Evolutionary conservation across 2,888 invertebrate species (phyloP).

Genomic region (Embidobia sp.): DNA sequence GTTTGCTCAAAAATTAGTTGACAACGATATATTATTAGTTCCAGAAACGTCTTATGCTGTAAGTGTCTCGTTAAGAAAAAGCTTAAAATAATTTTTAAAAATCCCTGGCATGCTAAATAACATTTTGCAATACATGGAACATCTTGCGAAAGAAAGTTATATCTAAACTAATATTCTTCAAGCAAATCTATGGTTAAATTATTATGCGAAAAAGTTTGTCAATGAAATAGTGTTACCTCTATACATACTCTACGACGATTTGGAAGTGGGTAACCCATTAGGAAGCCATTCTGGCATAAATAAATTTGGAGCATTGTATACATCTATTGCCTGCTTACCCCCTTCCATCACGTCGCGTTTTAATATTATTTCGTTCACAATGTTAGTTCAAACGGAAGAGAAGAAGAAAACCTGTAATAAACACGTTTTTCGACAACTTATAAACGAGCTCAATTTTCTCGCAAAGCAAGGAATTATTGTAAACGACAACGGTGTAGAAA

Average conservation of each 20-base stretch:
- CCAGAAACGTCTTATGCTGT: background rate
- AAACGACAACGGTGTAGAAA: conserved; percentile 2
- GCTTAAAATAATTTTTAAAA: background rate
- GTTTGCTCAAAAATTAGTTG: background rate
- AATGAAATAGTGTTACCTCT: background rate
- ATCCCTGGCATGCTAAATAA: background rate
- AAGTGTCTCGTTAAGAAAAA: background rate
- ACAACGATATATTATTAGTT: background rate
- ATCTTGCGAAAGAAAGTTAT: conserved; percentile 3
- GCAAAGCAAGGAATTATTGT: background rate
- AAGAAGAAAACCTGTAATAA: too few species aligned
- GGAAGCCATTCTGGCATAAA: too few species aligned
- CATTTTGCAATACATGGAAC: conserved; percentile 12
- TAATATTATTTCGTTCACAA: too few species aligned
- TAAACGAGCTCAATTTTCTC: too few species aligned
- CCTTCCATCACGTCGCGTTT: too few species aligned
- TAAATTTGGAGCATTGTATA: too few species aligned
- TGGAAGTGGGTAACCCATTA: too few species aligned
- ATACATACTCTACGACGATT: too few species aligned
- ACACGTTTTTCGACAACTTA: too few species aligned
- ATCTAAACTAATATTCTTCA: conserved; percentile 3
- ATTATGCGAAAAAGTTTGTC: background rate
- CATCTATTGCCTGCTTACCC: too few species aligned
- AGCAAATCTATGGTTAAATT: conserved; percentile 15
- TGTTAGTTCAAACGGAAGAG: too few species aligned